Percentiles rank a stretch among this genome's conserved stretches.
phyloP scores from a whole-genome alignment of 2,113 vertebrate species.

The Sisor rabdophorus region DNA sequence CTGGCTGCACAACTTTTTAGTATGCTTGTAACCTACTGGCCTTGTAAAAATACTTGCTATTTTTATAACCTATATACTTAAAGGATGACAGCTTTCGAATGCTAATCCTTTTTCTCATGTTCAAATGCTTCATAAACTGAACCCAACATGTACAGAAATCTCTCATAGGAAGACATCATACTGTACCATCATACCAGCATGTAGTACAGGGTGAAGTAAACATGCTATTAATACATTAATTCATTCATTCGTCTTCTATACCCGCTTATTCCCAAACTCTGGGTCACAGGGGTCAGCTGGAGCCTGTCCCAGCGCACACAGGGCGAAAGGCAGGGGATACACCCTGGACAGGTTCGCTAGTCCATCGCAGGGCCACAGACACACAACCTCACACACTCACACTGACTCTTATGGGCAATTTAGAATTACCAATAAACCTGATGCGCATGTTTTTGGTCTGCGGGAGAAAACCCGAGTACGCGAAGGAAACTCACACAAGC shows the following conservation, averaged over 20 bases:
- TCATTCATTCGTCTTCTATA: neutral
- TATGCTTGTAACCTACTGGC: slow-evolving; percentile 58
- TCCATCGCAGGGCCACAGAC: too few species aligned
- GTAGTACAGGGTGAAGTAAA: neutral
- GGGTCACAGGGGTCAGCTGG: too few species aligned
- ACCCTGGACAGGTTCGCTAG: too few species aligned
- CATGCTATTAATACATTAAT: neutral
- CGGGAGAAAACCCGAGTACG: too few species aligned
- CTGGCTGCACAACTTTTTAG: slow-evolving; percentile 48
- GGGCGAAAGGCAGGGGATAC: too few species aligned
- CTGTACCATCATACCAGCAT: neutral
- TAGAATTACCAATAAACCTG: too few species aligned
- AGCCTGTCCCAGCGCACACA: too few species aligned
- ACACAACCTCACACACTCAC: too few species aligned
- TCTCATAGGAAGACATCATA: neutral
- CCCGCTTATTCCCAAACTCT: too few species aligned
- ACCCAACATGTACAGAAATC: neutral
- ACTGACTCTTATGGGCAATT: too few species aligned
- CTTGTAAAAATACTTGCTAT: slow-evolving; percentile 56
- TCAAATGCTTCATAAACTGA: neutral
- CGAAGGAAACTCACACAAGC: too few species aligned
- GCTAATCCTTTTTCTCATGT: slow-evolving; percentile 59
- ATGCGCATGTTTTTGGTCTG: too few species aligned
- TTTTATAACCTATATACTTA: slow-evolving; percentile 63
- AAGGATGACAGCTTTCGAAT: slow-evolving; percentile 58